These are phyloP conservation scores for Synaphobranchus kaupii DNA, from an alignment of 2,797 vertebrate species.

Conservation along the genomic window DNA sequence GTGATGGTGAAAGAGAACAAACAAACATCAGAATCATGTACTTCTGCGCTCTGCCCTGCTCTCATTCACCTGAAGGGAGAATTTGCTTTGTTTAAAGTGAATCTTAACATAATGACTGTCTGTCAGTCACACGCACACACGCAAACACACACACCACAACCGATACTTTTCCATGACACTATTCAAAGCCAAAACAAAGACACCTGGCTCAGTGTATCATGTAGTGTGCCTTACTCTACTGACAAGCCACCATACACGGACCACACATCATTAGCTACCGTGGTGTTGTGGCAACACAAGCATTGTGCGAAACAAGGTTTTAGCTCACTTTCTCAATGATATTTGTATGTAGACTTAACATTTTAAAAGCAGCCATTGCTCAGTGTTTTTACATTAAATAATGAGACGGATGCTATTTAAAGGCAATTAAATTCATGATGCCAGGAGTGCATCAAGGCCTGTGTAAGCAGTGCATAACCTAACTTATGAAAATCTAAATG, in stretches of 20 bases:
- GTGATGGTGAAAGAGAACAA: not conserved
- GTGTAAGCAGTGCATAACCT: not conserved
- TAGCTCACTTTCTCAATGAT: not conserved
- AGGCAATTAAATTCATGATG: not conserved
- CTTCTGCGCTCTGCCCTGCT: constrained; percentile 38
- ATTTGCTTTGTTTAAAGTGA: not conserved
- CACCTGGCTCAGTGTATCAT: not conserved
- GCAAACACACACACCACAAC: not conserved
- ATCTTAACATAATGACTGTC: not conserved
- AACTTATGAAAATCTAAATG: not conserved
- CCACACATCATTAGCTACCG: not conserved
- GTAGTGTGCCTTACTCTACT: not conserved
- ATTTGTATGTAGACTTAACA: not conserved
- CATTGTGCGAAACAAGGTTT: not conserved
- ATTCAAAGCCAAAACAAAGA: not conserved
- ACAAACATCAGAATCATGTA: constrained; percentile 28
- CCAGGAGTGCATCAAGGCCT: not conserved
- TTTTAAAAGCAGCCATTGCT: not conserved
- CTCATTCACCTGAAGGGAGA: constrained; percentile 35
- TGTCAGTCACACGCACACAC: constrained; percentile 1
- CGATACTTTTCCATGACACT: not conserved
- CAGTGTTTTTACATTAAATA: not conserved
- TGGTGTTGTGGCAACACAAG: not conserved
- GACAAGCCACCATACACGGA: not conserved
- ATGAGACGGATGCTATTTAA: too few relatives aligned